phyloP scores from a whole-genome alignment of 2,797 vertebrate species.

The Chelmon rostratus region DNA sequence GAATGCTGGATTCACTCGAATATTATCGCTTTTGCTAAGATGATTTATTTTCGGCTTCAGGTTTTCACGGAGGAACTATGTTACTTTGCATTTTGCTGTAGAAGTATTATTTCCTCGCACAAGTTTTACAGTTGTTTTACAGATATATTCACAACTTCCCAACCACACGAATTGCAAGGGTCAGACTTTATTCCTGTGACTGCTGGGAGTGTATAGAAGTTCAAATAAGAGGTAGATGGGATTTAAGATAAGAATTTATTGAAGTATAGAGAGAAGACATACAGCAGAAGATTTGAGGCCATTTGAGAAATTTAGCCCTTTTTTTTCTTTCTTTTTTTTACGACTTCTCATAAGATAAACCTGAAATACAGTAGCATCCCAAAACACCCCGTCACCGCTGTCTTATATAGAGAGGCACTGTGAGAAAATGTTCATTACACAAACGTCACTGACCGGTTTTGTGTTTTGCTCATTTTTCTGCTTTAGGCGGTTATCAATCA shows the following conservation, averaged over 20 bases:
- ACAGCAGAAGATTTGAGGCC: neutral
- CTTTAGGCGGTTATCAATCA: slow-evolving; percentile 79
- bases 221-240: neutral
- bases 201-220: neutral
- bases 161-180: neutral
- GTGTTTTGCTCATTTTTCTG: slow-evolving; percentile 73
- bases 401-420: slow-evolving; percentile 46
- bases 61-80: neutral
- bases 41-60: slow-evolving; percentile 14
- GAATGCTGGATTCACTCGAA: neutral
- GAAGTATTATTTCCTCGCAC: neutral
- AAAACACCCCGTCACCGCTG: slow-evolving; percentile 24
- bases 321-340: neutral
- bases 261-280: neutral
- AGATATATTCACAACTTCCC: neutral
- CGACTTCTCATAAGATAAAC: slow-evolving; percentile 10
- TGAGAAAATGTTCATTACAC: slow-evolving; percentile 77
- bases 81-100: neutral
- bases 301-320: neutral
- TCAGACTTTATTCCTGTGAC: slow-evolving; percentile 2
- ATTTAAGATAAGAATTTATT: slow-evolving; percentile 5
- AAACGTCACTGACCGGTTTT: slow-evolving; percentile 69
- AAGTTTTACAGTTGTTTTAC: neutral
- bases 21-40: neutral
- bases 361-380: slow-evolving; percentile 35